Percentiles rank a stretch among this genome's conserved stretches.
Evolutionary conservation across 2,113 vertebrate species (phyloP).

Genomic region (chimpanzee (Pan troglodytes)): NHGRI_mPanTro3-v2.1_pri NC_072415.2:49185501-49186000

Average conservation of each 20-base stretch:
- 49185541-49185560: not conserved
- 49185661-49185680: constrained; percentile 58
- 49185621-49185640: not conserved
- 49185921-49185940: constrained; percentile 52
- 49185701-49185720: constrained; percentile 67
- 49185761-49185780: not conserved
- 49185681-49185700: constrained; percentile 68
- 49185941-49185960: constrained; percentile 36
- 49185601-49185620: constrained; percentile 54
- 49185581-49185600: not conserved
- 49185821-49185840: constrained; percentile 36
- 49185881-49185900: constrained; percentile 41
- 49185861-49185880: constrained; percentile 65
- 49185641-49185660: not conserved
- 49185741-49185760: not conserved
- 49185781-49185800: not conserved
- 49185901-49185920: constrained; percentile 48
- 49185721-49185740: constrained; percentile 43
- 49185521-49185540: not conserved
- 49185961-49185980: not conserved
- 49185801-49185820: not conserved
- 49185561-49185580: not conserved
- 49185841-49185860: constrained; percentile 58
- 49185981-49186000: not conserved
- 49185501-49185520: not conserved